Base-by-base conservation (phyloP, 2,113 vertebrate genomes). In the Henicopernis longicauda region DNA sequence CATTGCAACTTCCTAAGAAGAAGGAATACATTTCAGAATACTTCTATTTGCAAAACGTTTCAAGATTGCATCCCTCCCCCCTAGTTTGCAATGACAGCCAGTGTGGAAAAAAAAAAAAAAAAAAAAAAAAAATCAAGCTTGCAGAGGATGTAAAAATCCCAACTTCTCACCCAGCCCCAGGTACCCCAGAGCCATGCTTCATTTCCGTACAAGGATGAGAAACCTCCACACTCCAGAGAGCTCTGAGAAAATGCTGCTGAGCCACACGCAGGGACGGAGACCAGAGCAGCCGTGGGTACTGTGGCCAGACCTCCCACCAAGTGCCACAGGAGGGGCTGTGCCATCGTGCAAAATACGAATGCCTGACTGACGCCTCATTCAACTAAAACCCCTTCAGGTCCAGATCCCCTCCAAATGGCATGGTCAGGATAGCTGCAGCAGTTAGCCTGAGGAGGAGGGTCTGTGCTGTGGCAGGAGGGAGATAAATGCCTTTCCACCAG, bases 101-200 rank as follows among this genome's bases (percentile, higher is more conserved):
- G 36, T 1, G 6, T 0, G 1, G 2, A 1, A 9, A 36, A 36
- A 49, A 20, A 58, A 54, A 17, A n/a, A n/a, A n/a, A 1, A 9
- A 36, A 36, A 49, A 20, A 58, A 11, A 7, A 78, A 38, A 22
- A 54, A 40, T 5, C 2, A 26, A 62, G 59, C 45, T 82, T 4
- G 11, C 17, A 45, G 42, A n/a, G 45, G 74, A 63, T 17, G 27
- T 17, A 50, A 88, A 88, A 86, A 38, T 34, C 42, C 55, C 29
- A 1, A 0, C 47, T 86, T 62, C 57, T 5, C 6, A 61, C 40
- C 13, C 72, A 47, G 31, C 3, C 40, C 4, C 44, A 4, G 49
- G 54, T 7, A 65, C 40, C 19, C 49, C 69, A 44, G 67, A 44
- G 54, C 59, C 66, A 6, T 0, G 3, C 40, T 15, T 49, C 16